Percentiles rank a stretch among this genome's conserved stretches.
Evolutionary conservation across 1,140 invertebrate genomes (phyloP).

Genomic region (Manduca sexta): DNA sequence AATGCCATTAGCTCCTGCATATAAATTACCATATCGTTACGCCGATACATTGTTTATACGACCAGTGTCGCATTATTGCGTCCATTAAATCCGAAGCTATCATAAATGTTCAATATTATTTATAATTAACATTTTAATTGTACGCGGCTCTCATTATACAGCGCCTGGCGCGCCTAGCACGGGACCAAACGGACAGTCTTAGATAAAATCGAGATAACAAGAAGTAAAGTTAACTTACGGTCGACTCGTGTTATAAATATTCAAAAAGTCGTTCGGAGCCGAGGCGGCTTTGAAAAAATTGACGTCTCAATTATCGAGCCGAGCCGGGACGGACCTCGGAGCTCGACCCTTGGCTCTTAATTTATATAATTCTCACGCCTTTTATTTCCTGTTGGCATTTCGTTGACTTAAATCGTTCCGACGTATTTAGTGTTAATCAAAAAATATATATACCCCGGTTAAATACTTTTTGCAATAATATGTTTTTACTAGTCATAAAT

Average conservation of each 20-base stretch:
- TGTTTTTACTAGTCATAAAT: too few species aligned
- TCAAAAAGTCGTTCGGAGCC: constrained; percentile 40
- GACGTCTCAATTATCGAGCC: constrained; percentile 66
- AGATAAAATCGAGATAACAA: constrained; percentile 61
- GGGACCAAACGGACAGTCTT: constrained; percentile 31
- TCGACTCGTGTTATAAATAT: constrained; percentile 62
- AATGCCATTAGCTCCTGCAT: too few species aligned
- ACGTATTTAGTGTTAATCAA: not conserved
- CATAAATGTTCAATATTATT: not conserved
- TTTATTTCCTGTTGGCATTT: constrained; percentile 56
- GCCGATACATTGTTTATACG: too few species aligned
- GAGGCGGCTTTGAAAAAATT: constrained; percentile 49
- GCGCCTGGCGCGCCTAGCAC: constrained; percentile 13
- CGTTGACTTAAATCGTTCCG: constrained; percentile 2
- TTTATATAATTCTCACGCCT: constrained; percentile 68
- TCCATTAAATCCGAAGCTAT: too few species aligned
- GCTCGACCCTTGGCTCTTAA: constrained; percentile 20
- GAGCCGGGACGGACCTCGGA: constrained; percentile 5
- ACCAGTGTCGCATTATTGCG: too few species aligned
- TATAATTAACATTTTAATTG: constrained; percentile 3
- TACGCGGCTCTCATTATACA: constrained; percentile 10
- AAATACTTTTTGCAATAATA: constrained; percentile 2
- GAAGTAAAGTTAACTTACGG: constrained; percentile 61
- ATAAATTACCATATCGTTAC: too few species aligned
- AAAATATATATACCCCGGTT: not conserved